Base-by-base conservation (phyloP, 2,113 vertebrate species). In the Ceyx melanurus region DNA sequence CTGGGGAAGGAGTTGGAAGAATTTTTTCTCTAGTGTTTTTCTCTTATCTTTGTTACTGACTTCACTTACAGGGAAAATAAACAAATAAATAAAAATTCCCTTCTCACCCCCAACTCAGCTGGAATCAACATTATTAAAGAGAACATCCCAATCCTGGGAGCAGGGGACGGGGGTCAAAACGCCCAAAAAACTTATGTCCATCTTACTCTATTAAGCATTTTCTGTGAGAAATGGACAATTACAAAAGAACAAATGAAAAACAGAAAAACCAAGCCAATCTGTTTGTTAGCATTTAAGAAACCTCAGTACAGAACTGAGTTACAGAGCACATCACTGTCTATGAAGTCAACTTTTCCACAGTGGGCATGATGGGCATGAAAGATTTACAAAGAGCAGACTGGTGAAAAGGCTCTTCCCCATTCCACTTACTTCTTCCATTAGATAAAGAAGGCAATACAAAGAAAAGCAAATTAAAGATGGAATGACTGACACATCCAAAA, bases 331-430 rank as follows among this genome's bases (percentile, higher is more conserved):
- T 0, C 15, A 25, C 48, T 50, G 48, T 5, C 33, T n/a, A 17
- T 7, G 7, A 78, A 81, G 50, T 13, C 13, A 89, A 4, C 60
- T 68, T 77, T 60, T 51, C n/a, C 45, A 43, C 12, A 7, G 11
- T 37, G 8, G 28, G 5, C 9, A 54, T 1, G 0, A 77, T 1
- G 2, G 1, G 6, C 2, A 9, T 10, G 22, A n/a, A 77, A 85
- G 31, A 58, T 22, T 33, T 42, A 70, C 26, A 70, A 45, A 61
- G 7, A 35, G 20, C 8, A 67, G 62, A 33, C 0, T 31, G n/a
- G 18, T 40, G 42, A 23, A 89, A 79, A 82, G 29, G 25, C 18
- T 86, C 25, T 56, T 45, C 15, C 11, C 26, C 21, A 67, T 50
- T 64, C 13, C n/a, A 77, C 4, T 35, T 93, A 14, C 43, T 89